Conservation (phyloP, 1,140 invertebrate species). For the Hermetia illucens region DNA sequence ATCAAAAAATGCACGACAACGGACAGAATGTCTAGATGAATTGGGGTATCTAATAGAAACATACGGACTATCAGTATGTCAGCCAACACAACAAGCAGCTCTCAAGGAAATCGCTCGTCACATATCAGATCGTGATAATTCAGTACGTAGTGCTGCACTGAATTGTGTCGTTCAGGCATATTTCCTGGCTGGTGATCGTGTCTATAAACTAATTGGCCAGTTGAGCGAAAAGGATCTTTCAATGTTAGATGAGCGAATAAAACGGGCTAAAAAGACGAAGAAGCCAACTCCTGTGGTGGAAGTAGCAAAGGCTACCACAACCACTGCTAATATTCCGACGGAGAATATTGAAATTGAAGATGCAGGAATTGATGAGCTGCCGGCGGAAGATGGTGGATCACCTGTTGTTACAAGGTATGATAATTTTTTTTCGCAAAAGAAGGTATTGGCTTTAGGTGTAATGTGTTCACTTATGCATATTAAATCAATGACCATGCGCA, state of each 20-base stretch:
- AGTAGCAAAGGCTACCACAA: slow-evolving; percentile 25
- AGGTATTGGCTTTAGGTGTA: no score
- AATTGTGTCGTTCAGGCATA: slow-evolving; percentile 89
- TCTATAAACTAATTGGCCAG: slow-evolving; percentile 84
- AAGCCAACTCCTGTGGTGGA: slow-evolving; percentile 32
- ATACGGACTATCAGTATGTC: slow-evolving; percentile 74
- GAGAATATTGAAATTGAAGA: slow-evolving; percentile 31
- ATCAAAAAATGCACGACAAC: slow-evolving; percentile 91
- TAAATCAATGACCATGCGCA: no score
- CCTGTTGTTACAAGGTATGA: no score
- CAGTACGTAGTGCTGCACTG: slow-evolving; percentile 88
- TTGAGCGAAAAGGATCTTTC: slow-evolving; percentile 85
- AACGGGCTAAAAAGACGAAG: slow-evolving; percentile 60
- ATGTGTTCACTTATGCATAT: no score
- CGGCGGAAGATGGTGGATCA: no score
- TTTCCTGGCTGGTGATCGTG: slow-evolving; percentile 75
- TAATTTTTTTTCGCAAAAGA: no score
- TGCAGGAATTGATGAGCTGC: slow-evolving; percentile 24
- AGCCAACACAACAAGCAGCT: slow-evolving; percentile 57
- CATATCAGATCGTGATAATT: slow-evolving; percentile 90
- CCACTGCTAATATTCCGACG: slow-evolving; percentile 28
- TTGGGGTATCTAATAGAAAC: slow-evolving; percentile 73
- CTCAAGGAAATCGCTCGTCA: slow-evolving; percentile 87
- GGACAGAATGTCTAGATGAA: slow-evolving; percentile 91
- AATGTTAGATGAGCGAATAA: slow-evolving; percentile 88